Conservation (phyloP, 2,113 vertebrate species). For the Alaudala cheleensis region DNA sequence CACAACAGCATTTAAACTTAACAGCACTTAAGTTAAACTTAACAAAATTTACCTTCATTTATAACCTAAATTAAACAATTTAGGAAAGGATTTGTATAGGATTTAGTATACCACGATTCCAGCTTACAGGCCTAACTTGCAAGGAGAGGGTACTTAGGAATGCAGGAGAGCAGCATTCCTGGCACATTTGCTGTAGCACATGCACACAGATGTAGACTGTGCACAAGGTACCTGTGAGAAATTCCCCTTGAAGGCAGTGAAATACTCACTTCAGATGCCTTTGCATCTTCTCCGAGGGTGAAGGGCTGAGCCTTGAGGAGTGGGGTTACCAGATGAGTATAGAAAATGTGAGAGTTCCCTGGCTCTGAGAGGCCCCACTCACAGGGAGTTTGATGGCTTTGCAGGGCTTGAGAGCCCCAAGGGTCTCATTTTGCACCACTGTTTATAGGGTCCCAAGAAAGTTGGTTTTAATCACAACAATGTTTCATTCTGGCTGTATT, state of each 20-base stretch:
- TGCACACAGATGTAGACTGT: neutral
- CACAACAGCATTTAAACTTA: neutral
- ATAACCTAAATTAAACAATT: neutral
- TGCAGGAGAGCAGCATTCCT: neutral
- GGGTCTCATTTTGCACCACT: neutral
- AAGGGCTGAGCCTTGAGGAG: neutral
- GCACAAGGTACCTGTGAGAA: neutral
- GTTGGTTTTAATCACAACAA: neutral
- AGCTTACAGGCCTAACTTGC: neutral
- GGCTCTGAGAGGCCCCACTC: neutral
- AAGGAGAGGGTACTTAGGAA: neutral
- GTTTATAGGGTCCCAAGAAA: neutral
- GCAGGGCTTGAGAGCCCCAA: neutral
- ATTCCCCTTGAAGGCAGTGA: neutral
- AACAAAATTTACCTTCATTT: neutral
- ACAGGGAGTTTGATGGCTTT: neutral
- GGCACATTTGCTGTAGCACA: neutral
- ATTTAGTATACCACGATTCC: neutral
- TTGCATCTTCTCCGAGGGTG: neutral
- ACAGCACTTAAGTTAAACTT: neutral
- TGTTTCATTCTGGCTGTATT: neutral
- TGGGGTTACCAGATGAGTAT: neutral
- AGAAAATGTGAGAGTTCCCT: neutral
- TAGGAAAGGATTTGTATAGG: neutral
- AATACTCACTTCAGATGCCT: neutral